These are phyloP conservation scores for Eleutherodactylus coqui DNA, from an alignment of 2,797 vertebrate species.

Conservation along the genomic window DNA sequence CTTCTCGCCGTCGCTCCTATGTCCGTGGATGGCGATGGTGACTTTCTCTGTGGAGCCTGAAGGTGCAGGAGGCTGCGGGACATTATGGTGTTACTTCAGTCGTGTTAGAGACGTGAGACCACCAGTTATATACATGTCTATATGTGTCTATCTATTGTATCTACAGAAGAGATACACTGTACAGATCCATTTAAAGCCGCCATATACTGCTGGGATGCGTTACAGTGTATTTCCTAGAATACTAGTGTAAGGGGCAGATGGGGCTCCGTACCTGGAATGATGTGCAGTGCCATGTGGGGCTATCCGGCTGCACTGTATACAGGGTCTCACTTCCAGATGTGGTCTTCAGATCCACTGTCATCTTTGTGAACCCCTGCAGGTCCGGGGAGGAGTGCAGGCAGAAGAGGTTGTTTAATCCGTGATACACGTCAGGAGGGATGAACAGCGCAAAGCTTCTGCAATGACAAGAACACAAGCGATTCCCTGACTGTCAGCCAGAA, in stretches of 20 bases:
- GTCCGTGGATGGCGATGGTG: slow-evolving; percentile 58
- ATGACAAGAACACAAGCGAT: neutral
- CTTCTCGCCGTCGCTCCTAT: slow-evolving; percentile 48
- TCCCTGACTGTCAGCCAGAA: too few species aligned
- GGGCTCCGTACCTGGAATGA: slow-evolving; percentile 7
- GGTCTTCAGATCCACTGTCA: neutral
- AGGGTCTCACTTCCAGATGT: neutral
- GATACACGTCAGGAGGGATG: slow-evolving; percentile 11
- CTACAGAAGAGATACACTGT: too few species aligned
- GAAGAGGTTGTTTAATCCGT: neutral
- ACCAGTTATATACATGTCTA: neutral
- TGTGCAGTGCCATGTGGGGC: neutral
- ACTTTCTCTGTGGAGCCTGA: slow-evolving; percentile 61
- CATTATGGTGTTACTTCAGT: neutral
- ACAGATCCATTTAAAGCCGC: neutral
- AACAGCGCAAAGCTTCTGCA: neutral
- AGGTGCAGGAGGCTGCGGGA: slow-evolving; percentile 67
- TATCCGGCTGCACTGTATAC: neutral
- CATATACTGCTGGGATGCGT: neutral
- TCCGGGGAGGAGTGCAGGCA: neutral
- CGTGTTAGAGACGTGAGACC: neutral
- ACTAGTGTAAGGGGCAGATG: neutral
- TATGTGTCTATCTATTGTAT: neutral
- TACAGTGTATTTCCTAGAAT: neutral
- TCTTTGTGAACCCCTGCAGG: neutral